Percentiles rank a stretch among this genome's conserved stretches.
Conservation (phyloP, 2,888 invertebrate species). For the Sminthurides aquaticus region DNA sequence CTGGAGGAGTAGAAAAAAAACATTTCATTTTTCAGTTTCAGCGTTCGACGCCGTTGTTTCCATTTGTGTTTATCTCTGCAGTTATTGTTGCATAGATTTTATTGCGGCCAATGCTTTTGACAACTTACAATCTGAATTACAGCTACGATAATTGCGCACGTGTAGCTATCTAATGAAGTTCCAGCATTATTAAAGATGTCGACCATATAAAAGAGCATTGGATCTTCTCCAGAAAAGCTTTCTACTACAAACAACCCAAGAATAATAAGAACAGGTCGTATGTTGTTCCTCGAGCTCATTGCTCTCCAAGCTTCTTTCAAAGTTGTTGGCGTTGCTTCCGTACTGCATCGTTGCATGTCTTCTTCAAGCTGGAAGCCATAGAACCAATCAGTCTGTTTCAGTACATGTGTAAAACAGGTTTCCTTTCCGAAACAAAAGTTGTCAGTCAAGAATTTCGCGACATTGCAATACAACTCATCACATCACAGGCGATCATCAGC, state of each 20-base stretch:
- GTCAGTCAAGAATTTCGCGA: too few relatives aligned
- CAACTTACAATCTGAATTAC: constrained; percentile 61
- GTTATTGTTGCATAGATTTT: too few relatives aligned
- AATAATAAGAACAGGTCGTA: constrained; percentile 34
- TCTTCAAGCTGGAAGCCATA: neutral
- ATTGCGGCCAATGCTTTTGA: neutral
- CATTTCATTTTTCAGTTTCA: too few relatives aligned
- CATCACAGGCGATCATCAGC: too few relatives aligned
- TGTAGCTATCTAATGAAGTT: constrained; percentile 51
- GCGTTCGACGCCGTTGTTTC: too few relatives aligned
- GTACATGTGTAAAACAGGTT: too few relatives aligned
- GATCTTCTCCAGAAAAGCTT: constrained; percentile 51
- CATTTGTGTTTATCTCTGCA: too few relatives aligned
- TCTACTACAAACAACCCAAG: constrained; percentile 36
- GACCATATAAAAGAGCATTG: constrained; percentile 69
- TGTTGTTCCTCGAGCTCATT: constrained; percentile 4
- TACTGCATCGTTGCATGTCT: neutral
- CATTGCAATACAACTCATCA: too few relatives aligned
- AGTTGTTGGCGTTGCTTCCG: neutral
- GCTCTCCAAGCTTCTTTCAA: constrained; percentile 23
- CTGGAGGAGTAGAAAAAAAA: too few relatives aligned
- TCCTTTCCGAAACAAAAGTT: too few relatives aligned
- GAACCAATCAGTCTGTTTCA: too few relatives aligned
- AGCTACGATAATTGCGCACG: constrained; percentile 71
- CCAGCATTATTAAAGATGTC: constrained; percentile 57